A percentile compares a stretch with the other conserved stretches of the same genome.
These are phyloP conservation scores for Ecliptopera silaceata DNA, from an alignment of 2,888 invertebrate genomes.

Conservation along the genomic window DNA sequence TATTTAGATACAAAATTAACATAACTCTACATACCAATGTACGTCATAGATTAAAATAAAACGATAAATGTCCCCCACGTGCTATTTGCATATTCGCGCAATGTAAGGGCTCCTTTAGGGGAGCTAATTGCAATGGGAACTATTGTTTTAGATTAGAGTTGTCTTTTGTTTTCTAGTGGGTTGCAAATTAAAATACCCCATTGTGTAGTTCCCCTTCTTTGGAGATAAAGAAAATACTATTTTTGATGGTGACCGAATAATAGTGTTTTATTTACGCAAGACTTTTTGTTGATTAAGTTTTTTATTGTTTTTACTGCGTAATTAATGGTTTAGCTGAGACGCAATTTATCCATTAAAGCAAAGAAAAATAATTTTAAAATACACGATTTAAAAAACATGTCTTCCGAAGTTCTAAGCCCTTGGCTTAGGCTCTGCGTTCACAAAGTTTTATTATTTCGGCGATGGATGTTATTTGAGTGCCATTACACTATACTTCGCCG, in stretches of 20 bases:
- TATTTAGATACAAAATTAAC: slow-evolving; percentile 16
- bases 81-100: slow-evolving; percentile 41
- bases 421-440: neutral
- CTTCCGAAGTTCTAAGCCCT: neutral
- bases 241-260: neutral
- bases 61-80: slow-evolving; percentile 33
- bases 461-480: neutral
- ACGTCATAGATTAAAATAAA: slow-evolving; percentile 35
- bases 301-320: neutral
- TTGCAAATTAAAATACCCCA: slow-evolving; percentile 14
- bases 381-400: neutral
- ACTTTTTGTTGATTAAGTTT: too few species aligned
- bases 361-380: too few species aligned
- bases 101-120: slow-evolving; percentile 29
- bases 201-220: neutral
- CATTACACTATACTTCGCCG: slow-evolving; percentile 11
- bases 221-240: neutral
- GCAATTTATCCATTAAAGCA: too few species aligned
- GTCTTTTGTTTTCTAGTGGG: slow-evolving; percentile 31
- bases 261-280: too few species aligned
- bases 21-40: slow-evolving; percentile 26
- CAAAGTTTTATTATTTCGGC: neutral
- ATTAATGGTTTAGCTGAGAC: too few species aligned
- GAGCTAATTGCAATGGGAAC: slow-evolving; percentile 35
- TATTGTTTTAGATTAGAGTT: slow-evolving; percentile 34